Evolutionary conservation across 1,140 invertebrate genomes (phyloP).

Genomic region (Bombus superbus): DNA sequence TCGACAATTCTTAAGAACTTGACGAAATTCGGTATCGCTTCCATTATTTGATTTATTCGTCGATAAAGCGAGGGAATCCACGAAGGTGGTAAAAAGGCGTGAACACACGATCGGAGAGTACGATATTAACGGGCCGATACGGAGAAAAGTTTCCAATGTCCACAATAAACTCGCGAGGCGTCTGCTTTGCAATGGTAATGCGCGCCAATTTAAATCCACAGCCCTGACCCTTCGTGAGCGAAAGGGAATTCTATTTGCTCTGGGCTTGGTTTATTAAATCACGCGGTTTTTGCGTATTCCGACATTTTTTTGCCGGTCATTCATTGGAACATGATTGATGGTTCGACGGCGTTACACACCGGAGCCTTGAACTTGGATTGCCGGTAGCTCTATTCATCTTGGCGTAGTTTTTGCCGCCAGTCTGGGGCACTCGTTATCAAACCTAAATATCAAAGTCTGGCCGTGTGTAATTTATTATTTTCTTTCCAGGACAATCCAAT

Average conservation of each 20-base stretch:
- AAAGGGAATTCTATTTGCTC: not conserved
- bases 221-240: not conserved
- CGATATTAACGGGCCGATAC: not conserved
- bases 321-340: constrained; percentile 22
- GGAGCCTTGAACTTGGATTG: constrained; percentile 36
- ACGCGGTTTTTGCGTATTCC: not conserved
- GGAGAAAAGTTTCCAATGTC: not conserved
- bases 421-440: not conserved
- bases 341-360: not conserved
- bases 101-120: not conserved
- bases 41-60: not conserved
- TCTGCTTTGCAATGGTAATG: constrained; percentile 38
- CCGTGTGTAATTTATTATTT: not conserved
- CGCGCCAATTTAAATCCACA: constrained; percentile 8
- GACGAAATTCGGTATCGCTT: not conserved
- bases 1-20: not conserved
- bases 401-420: not conserved
- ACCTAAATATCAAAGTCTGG: constrained; percentile 8
- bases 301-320: not conserved
- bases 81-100: not conserved
- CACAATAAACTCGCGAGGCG: not conserved
- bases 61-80: not conserved
- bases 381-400: constrained; percentile 1
- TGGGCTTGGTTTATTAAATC: constrained; percentile 11
- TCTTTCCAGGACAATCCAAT: not conserved